Percentiles rank a stretch among this genome's conserved stretches.
Evolutionary conservation across 2,113 vertebrate species (phyloP).

Genomic region (Lagenorhynchus albirostris): DNA sequence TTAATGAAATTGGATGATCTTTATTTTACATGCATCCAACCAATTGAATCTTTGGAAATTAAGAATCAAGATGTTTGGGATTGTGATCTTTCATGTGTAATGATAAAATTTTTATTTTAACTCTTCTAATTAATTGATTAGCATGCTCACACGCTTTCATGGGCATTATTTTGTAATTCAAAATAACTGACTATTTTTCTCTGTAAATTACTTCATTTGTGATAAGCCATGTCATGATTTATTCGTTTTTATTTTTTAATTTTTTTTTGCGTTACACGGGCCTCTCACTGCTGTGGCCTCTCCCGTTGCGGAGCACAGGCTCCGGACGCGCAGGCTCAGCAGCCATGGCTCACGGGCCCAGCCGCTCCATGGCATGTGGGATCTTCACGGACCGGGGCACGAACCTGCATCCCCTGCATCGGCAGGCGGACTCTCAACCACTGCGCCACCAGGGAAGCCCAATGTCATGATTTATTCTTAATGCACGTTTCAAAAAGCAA

Average conservation of each 20-base stretch:
- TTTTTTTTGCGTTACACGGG: no score
- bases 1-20: background rate
- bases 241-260: background rate
- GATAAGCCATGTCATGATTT: background rate
- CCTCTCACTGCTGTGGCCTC: no score
- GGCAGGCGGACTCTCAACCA: no score
- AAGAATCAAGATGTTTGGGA: slow-evolving; percentile 7
- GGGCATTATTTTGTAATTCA: background rate
- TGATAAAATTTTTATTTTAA: background rate
- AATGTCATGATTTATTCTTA: slow-evolving; percentile 12
- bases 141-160: background rate
- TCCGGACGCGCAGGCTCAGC: no score
- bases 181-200: slow-evolving; percentile 17
- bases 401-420: no score
- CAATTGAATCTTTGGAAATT: background rate
- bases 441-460: no score
- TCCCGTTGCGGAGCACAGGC: no score
- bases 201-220: background rate
- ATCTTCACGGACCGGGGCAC: no score
- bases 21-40: background rate
- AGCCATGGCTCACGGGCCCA: no score
- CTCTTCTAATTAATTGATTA: background rate
- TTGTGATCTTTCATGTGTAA: background rate
- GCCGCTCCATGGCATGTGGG: no score
- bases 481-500: slow-evolving; percentile 8